These are phyloP conservation scores for Agrochola macilenta DNA, from an alignment of 2,888 invertebrate genomes.

Conservation along the genomic window DNA sequence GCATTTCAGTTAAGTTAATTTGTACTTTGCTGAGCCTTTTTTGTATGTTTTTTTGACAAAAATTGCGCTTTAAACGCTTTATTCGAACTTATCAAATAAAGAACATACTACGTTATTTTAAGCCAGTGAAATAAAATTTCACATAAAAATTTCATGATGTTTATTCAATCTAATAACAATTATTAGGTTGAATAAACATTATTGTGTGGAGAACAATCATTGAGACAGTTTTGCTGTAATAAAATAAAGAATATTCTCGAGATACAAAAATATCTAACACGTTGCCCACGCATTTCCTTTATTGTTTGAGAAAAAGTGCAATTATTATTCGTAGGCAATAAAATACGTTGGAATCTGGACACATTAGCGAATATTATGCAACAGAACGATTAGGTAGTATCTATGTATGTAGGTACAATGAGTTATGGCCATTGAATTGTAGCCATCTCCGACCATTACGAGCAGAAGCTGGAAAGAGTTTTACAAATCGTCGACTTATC, in stretches of 20 bases:
- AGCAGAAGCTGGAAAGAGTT: not conserved
- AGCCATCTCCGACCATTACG: conserved; percentile 21
- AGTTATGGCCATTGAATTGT: conserved; percentile 22
- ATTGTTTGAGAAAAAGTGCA: conserved; percentile 16
- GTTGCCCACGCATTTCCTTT: conserved; percentile 10
- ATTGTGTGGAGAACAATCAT: not conserved
- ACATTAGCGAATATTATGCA: not conserved
- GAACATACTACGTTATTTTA: not conserved
- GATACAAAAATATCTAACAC: not conserved
- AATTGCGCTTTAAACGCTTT: too few relatives aligned
- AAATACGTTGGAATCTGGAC: not conserved
- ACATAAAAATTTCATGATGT: not conserved
- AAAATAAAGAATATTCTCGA: not conserved
- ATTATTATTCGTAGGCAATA: not conserved
- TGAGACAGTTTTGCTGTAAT: not conserved
- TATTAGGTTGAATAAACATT: too few relatives aligned
- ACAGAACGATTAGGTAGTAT: not conserved
- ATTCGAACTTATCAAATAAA: not conserved
- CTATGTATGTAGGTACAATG: not conserved
- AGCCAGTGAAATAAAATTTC: not conserved
- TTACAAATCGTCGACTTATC: conserved; percentile 37
- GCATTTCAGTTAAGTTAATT: not conserved
- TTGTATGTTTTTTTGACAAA: too few relatives aligned
- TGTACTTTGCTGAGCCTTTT: too few relatives aligned
- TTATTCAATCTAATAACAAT: not conserved